These are phyloP conservation scores for Dynastes tityus DNA, from an alignment of 2,888 invertebrate genomes.

Conservation along the genomic window DNA sequence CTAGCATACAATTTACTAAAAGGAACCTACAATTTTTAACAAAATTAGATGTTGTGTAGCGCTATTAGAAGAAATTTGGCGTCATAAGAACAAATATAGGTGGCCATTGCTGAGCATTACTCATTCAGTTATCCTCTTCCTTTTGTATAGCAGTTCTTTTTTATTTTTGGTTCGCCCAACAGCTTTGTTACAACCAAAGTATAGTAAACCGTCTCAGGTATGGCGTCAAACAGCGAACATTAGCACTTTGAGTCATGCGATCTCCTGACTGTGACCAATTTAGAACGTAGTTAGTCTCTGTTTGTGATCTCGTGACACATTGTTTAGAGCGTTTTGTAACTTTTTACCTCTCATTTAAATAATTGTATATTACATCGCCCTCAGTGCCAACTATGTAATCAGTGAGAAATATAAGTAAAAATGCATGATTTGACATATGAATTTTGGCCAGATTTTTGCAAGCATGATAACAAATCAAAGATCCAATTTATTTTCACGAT, in stretches of 20 bases:
- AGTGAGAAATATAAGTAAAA: background rate
- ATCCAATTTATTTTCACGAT: no score
- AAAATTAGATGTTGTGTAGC: slow-evolving; percentile 10
- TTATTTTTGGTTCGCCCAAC: slow-evolving; percentile 4
- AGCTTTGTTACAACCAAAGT: background rate
- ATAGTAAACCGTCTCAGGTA: background rate
- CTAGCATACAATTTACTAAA: slow-evolving; percentile 1
- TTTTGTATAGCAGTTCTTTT: background rate
- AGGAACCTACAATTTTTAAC: slow-evolving; percentile 15
- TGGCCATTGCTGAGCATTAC: slow-evolving; percentile 10
- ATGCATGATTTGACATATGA: background rate
- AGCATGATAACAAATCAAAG: background rate
- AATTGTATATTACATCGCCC: slow-evolving; percentile 10
- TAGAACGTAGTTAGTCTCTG: slow-evolving; percentile 10
- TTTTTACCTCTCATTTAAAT: slow-evolving; percentile 31
- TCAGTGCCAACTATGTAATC: background rate
- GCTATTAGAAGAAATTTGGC: slow-evolving; percentile 12
- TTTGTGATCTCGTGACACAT: slow-evolving; percentile 32
- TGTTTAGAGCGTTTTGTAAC: slow-evolving; percentile 28
- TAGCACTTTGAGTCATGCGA: slow-evolving; percentile 41
- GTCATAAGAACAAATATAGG: slow-evolving; percentile 14
- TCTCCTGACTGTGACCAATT: slow-evolving; percentile 43
- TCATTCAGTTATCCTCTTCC: background rate
- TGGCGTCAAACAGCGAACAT: slow-evolving; percentile 18
- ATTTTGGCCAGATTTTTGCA: background rate